Evolutionary conservation across 1,140 invertebrate species (phyloP).

Genomic region (Diploscapter pachys): DNA sequence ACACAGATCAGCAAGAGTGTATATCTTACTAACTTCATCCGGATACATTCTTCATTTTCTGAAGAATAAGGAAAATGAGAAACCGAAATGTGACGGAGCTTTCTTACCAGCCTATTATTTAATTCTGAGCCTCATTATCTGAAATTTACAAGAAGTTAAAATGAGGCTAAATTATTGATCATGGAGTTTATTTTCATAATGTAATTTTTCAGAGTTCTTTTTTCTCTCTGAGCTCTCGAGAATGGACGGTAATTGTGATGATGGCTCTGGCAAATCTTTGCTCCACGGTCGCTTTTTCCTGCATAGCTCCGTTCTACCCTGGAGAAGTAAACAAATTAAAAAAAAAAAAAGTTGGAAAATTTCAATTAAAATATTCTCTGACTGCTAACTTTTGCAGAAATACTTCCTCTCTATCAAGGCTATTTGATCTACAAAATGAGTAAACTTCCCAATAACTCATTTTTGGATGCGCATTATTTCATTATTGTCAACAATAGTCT

Average conservation of each 20-base stretch:
- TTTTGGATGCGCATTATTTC: no score
- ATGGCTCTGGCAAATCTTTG: slow-evolving; percentile 82
- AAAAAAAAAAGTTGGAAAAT: no score
- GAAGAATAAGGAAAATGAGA: slow-evolving; percentile 10
- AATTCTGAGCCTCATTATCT: background rate
- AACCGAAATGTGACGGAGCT: slow-evolving; percentile 8
- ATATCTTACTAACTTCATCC: no score
- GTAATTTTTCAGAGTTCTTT: slow-evolving; percentile 41
- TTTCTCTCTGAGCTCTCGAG: slow-evolving; percentile 70
- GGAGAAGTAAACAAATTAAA: slow-evolving; percentile 67
- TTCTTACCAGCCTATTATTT: background rate
- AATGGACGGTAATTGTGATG: slow-evolving; percentile 78
- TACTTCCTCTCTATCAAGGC: no score
- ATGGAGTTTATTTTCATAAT: background rate
- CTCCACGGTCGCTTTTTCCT: slow-evolving; percentile 79
- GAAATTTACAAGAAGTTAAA: background rate
- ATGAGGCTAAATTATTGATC: no score
- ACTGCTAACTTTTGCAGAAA: no score
- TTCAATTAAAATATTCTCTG: no score
- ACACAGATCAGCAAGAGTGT: no score
- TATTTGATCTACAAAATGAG: no score
- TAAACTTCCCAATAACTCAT: no score
- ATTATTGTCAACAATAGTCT: slow-evolving; percentile 30
- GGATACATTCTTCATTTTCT: no score
- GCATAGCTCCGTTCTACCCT: slow-evolving; percentile 82